These are phyloP conservation scores for Venustaconcha ellipsiformis DNA, from an alignment of 1,140 invertebrate species.

Conservation along the genomic window DNA sequence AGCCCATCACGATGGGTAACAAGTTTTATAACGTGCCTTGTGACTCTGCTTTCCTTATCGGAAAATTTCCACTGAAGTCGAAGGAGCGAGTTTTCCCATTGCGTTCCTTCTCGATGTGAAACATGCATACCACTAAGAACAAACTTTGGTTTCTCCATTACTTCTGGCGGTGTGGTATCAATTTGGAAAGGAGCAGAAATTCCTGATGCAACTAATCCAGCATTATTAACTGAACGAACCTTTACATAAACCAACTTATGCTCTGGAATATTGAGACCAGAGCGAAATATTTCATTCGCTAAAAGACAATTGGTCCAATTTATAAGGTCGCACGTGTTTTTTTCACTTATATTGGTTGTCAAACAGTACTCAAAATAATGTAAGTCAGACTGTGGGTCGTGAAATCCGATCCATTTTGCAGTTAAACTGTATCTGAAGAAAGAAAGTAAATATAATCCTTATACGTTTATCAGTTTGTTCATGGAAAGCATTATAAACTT, in stretches of 20 bases:
- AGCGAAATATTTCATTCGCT: slow-evolving; percentile 11
- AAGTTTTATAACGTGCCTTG: slow-evolving; percentile 28
- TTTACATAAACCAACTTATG: slow-evolving; percentile 29
- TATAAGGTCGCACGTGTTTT: slow-evolving; percentile 32
- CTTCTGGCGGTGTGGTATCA: slow-evolving; percentile 31
- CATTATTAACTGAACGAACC: slow-evolving; percentile 39
- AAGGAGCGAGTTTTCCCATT: slow-evolving; percentile 41
- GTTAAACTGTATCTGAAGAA: slow-evolving; percentile 29
- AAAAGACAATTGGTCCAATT: slow-evolving; percentile 12
- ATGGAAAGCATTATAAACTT: not conserved
- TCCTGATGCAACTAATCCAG: slow-evolving; percentile 18
- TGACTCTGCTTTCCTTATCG: slow-evolving; percentile 46
- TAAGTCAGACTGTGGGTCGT: slow-evolving; percentile 46
- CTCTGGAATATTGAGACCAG: slow-evolving; percentile 22
- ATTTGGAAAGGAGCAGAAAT: slow-evolving; percentile 40
- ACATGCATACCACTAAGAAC: not conserved
- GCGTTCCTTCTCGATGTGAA: not conserved
- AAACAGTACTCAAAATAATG: slow-evolving; percentile 43
- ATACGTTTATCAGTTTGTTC: too few relatives aligned
- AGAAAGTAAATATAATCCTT: not conserved
- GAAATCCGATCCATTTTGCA: slow-evolving; percentile 39
- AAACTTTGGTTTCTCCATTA: slow-evolving; percentile 16
- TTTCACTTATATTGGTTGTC: slow-evolving; percentile 4
- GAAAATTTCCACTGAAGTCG: slow-evolving; percentile 39
- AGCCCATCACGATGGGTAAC: slow-evolving; percentile 35